phyloP scores from a whole-genome alignment of 2,888 invertebrate genomes.

The Synergus japonicus region DNA sequence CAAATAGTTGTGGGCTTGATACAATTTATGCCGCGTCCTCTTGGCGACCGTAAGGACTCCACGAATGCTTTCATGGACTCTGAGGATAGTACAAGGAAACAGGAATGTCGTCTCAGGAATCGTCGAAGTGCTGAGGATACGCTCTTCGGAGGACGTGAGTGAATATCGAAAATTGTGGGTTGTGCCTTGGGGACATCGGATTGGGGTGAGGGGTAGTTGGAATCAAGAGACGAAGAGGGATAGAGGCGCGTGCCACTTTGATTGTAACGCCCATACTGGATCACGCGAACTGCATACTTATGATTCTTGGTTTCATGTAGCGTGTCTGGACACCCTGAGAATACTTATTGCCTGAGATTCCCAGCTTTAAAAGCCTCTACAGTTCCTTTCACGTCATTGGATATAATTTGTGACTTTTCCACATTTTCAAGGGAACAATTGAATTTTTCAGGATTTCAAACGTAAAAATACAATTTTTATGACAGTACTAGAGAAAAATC shows the following conservation, averaged over 20 bases:
- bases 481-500: too few relatives aligned
- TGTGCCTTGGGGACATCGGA: constrained; percentile 10
- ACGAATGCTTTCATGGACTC: constrained; percentile 20
- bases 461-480: too few relatives aligned
- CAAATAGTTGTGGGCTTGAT: constrained; percentile 30
- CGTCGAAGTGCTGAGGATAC: constrained; percentile 50
- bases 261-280: constrained; percentile 65
- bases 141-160: constrained; percentile 50
- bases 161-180: constrained; percentile 44
- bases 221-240: constrained; percentile 28
- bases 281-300: constrained; percentile 67
- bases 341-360: constrained; percentile 60
- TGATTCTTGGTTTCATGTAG: constrained; percentile 65
- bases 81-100: constrained; percentile 44
- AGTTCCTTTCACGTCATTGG: constrained; percentile 4
- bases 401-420: neutral
- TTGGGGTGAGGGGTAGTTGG: neutral
- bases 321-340: constrained; percentile 63
- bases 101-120: constrained; percentile 54
- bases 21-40: constrained; percentile 22
- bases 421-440: neutral
- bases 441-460: neutral
- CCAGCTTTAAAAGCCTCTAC: constrained; percentile 16
- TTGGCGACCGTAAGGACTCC: constrained; percentile 8
- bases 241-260: constrained; percentile 65